Base-by-base conservation (phyloP, 2,888 invertebrate species). In the Nephrocerus scutellatus region DNA sequence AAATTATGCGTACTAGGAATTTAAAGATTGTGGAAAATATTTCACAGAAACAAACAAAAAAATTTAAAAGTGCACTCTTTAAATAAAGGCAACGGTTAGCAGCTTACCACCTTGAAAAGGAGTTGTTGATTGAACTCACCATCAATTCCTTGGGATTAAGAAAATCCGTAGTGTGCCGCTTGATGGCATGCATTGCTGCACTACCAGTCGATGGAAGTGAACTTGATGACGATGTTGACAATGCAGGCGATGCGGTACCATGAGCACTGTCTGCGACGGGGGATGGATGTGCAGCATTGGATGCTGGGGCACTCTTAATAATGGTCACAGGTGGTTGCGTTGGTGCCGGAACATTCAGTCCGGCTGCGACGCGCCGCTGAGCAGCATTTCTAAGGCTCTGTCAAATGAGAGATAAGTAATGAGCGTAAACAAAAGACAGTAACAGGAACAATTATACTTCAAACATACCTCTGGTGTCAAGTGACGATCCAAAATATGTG, bases 101-200 rank as follows among this genome's bases (percentile, higher is more conserved):
- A 10, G 5, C 12, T 25, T 25, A 5, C 6, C 25, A 28, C 36
- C 5, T 19, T 40, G 35, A 18, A 14, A 19, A 8, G 24, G 24
- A 15, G 16, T 19, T 21, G 23, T 19, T 30, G 12, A 16, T 20
- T n/a, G n/a, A n/a, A 35, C 43, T 43, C 68, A 88, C 88, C 80
- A 89, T 84, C 19, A 91, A 72, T 62, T 93, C 92, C 57, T 90
- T 84, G 2, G 87, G 84, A 70, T 89, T 89, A 50, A 89, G 80
- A 68, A 85, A 87, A 52, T 91, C 90, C 15, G 87, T 76, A 7
- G 95, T 89, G 66, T 97, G 97, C 50, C 97, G 80, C 64, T 92
- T 87, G 44, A 98, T 92, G 1, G 98, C 98, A 52, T 96, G 93
- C 48, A 92, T 76, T 4, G 98, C 98, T 9, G 98, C 97, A 63